Evolutionary conservation across 2,797 vertebrate species (phyloP).

Genomic region (Dallia pectoralis): DNA sequence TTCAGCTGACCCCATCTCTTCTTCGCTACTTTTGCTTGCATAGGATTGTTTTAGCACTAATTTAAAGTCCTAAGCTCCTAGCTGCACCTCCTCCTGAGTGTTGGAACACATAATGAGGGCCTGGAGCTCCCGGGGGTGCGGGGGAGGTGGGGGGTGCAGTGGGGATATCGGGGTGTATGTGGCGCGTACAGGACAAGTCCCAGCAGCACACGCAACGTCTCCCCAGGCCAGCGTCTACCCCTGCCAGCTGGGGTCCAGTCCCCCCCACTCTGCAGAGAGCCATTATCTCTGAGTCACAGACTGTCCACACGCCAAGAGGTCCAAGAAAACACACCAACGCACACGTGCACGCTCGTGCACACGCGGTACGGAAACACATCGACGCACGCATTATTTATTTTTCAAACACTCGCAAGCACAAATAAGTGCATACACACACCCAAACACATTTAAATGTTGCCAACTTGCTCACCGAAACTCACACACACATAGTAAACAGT

Average conservation of each 20-base stretch:
- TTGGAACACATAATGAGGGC: conserved; percentile 22
- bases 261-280: conserved; percentile 63
- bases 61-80: conserved; percentile 27
- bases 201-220: conserved; percentile 42
- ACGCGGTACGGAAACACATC: neutral
- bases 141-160: conserved; percentile 34
- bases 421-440: conserved; percentile 6
- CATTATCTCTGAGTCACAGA: conserved; percentile 79
- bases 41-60: conserved; percentile 21
- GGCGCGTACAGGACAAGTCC: conserved; percentile 40
- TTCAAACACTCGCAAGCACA: neutral
- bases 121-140: conserved; percentile 20
- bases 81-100: conserved; percentile 20
- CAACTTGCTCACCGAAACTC: neutral
- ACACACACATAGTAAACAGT: conserved; percentile 13
- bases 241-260: conserved; percentile 50
- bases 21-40: conserved; percentile 2
- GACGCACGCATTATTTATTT: neutral
- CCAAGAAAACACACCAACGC: conserved; percentile 37
- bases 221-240: conserved; percentile 36
- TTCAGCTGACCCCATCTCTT: conserved; percentile 9
- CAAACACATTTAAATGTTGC: neutral
- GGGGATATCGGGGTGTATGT: conserved; percentile 40
- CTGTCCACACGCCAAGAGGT: conserved; percentile 65
- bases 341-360: neutral